Base-by-base conservation (phyloP, 2,888 invertebrate species). In the Lordiphosa andalusiaca region DNA sequence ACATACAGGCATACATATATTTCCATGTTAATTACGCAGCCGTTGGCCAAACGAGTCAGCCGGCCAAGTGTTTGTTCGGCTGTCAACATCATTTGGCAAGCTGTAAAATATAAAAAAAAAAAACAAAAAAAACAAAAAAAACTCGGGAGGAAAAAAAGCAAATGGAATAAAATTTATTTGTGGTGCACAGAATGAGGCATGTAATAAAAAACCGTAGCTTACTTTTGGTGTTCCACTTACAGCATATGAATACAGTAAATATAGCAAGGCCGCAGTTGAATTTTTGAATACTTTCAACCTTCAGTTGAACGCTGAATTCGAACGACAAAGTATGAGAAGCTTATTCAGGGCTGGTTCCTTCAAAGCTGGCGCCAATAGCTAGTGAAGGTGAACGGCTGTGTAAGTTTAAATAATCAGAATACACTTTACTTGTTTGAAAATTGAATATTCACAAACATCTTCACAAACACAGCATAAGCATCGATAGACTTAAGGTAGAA, bases 61-160 rank as follows among this genome's bases (percentile, higher is more conserved):
- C 30, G n/a, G 21, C 57, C 57, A 50, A 38, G 55, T 61, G 62
- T 65, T 80, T 71, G 72, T 75, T 69, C 60, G 59, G 64, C 74
- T 81, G 80, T 81, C 80, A 84, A 72, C 84, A 66, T 72, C 82
- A 81, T 84, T 84, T 70, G 78, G 61, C 66, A 50, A 44, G 50
- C 54, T 53, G 75, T 52, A 44, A 52, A 65, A 48, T 39, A 60
- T 59, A 61, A 52, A 50, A 65, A 48, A 51, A 57, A 56, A 55
- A 41, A 46, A 13, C 25, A 48, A 16, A 56, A 16, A 38, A 47
- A 57, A 63, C 46, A 42, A 57, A 42, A 38, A 42, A 57, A 47
- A 51, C 42, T 48, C 62, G n/a, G n/a, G n/a, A n/a, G n/a, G n/a
- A n/a, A n/a, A 72, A 63, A 48, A 80, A 64, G 68, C 70, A 82